Evolutionary conservation across 2,797 vertebrate species (phyloP), one percentile per base, ranked within the genome.

Genomic region (Lithobates pipiens): DNA sequence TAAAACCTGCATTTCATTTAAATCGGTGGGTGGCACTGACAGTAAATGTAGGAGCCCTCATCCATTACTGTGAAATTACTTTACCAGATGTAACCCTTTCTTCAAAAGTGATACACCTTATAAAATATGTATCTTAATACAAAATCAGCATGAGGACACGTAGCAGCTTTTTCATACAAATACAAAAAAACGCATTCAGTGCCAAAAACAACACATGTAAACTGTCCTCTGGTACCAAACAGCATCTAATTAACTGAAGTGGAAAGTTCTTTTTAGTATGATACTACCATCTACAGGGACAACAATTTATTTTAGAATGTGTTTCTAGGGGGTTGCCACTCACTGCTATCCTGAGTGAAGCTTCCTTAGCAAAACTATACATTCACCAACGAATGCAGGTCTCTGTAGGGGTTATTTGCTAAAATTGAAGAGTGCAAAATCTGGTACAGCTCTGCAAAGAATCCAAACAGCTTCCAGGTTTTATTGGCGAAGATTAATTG

Each of bases 1-100:
- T 89, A 89, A 90, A 90, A 76, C 1, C 82, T 85, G 79, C 7
- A 84, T 88, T 91, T 92, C 27, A 90, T 90, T 90, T 89, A 85
- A 88, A 88, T 83, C 69, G 32, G 88, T 79, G 78, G 76, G 85
- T 83, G 32, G 84, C 36, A 89, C 76, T 73, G 78, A 89, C 46
- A 90, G 80, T 76, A 90, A 90, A 89, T 82, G 54, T 3, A 85
- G 61, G 88, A 87, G 61, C 65, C 74, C 69, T 2, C 72, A 86
- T 80, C 78, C 88, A 80, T 87, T 89, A 89, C 54, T 75, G 65
- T 88, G 44, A 42, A 79, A 46, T 65, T 77, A 57, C 87, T 89
- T 82, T 85, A 18, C 67, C 76, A 90, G 80, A 85, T 88, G 50
- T n/a, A 1, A 67, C n/a, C 39, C 69, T 71, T 84, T 80, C 67